These are phyloP conservation scores for Papilio polytes DNA, from an alignment of 1,140 invertebrate species.

Conservation along the genomic window DNA sequence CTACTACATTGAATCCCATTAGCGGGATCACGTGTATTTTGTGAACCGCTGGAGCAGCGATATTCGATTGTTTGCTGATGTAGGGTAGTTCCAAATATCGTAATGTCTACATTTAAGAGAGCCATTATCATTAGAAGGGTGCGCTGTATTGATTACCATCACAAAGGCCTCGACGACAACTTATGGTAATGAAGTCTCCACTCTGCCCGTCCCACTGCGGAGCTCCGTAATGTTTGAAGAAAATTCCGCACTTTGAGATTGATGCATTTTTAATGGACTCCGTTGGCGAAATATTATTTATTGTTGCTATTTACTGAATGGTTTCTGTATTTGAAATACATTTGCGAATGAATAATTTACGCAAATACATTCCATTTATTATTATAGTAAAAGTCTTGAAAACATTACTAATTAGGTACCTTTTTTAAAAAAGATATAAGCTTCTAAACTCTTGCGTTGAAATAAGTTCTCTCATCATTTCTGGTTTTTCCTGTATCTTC, in stretches of 20 bases:
- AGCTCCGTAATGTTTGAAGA: slow-evolving; percentile 46
- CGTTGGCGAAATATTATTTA: slow-evolving; percentile 6
- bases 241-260: slow-evolving; percentile 38
- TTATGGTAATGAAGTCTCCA: slow-evolving; percentile 47
- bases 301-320: not conserved
- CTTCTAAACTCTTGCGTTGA: too few relatives aligned
- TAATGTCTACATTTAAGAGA: slow-evolving; percentile 35
- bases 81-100: slow-evolving; percentile 20
- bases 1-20: not conserved
- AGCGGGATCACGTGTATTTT: not conserved
- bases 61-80: not conserved
- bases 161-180: slow-evolving; percentile 41
- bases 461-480: too few relatives aligned
- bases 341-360: too few relatives aligned
- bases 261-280: slow-evolving; percentile 34
- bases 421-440: too few relatives aligned
- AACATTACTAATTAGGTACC: too few relatives aligned
- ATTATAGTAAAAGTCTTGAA: too few relatives aligned
- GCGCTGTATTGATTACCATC: slow-evolving; percentile 46
- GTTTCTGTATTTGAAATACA: not conserved
- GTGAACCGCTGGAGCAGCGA: not conserved
- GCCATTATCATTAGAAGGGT: slow-evolving; percentile 43
- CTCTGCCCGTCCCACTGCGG: slow-evolving; percentile 3
- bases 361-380: too few relatives aligned
- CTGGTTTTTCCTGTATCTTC: too few relatives aligned